A percentile compares a stretch with the other conserved stretches of the same genome.
Evolutionary conservation across 64 coral and sea anemone species (phyloP).

Genomic region (Orbicella faveolata): DNA sequence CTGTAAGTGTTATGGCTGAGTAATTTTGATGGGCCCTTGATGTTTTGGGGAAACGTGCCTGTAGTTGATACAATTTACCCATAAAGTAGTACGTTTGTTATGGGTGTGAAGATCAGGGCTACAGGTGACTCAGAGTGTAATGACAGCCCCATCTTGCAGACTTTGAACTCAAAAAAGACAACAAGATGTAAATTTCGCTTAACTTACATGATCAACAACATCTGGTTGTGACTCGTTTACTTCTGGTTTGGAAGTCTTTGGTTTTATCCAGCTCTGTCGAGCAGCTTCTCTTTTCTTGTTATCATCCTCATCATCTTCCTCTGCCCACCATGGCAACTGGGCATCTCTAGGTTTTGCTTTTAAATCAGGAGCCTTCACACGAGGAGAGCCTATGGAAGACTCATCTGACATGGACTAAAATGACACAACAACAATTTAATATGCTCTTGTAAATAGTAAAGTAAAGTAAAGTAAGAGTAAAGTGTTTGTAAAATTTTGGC

Average conservation of each 20-base stretch:
- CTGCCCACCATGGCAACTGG: constrained; percentile 84
- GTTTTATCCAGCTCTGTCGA: constrained; percentile 81
- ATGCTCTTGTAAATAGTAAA: background rate
- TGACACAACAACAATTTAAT: background rate
- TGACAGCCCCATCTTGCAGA: too few species aligned
- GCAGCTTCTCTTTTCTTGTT: constrained; percentile 40
- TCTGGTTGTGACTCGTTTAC: background rate
- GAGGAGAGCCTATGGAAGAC: constrained; percentile 72
- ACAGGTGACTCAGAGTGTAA: too few species aligned
- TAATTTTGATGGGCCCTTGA: too few species aligned
- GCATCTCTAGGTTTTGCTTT: constrained; percentile 18
- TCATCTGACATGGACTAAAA: constrained; percentile 89
- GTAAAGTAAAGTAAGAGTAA: too few species aligned
- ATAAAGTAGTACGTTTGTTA: too few species aligned
- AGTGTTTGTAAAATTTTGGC: too few species aligned
- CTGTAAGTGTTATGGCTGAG: too few species aligned
- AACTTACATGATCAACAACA: background rate
- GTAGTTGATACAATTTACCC: too few species aligned
- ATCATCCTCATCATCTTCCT: constrained; percentile 63
- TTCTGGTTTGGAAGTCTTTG: constrained; percentile 25
- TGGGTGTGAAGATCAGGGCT: too few species aligned
- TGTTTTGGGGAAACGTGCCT: too few species aligned
- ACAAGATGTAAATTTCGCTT: background rate
- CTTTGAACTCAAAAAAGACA: background rate
- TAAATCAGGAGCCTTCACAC: constrained; percentile 61